These are phyloP conservation scores for Drosophila acutilabella DNA, from an alignment of 2,888 invertebrate genomes.

Conservation along the genomic window DNA sequence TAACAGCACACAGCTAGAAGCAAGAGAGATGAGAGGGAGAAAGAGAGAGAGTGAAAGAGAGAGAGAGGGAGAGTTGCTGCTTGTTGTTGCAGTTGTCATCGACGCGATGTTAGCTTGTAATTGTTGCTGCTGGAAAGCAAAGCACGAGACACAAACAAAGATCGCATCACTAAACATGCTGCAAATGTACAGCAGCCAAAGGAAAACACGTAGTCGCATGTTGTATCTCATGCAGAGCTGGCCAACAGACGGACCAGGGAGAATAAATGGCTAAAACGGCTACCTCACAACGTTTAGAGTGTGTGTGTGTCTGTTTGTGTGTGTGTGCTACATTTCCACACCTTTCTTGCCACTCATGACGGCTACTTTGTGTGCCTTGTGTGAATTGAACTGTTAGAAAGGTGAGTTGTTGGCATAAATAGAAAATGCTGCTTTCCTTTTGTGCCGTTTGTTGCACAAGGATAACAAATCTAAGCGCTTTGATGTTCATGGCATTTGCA, in stretches of 20 bases:
- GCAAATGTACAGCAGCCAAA: slow-evolving; percentile 68
- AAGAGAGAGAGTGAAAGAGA: background rate
- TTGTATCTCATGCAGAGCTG: slow-evolving; percentile 55
- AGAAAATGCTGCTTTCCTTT: slow-evolving; percentile 23
- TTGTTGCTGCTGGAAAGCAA: slow-evolving; percentile 63
- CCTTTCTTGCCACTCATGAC: slow-evolving; percentile 44
- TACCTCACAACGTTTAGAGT: slow-evolving; percentile 66
- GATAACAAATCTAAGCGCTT: slow-evolving; percentile 30
- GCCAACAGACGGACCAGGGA: slow-evolving; percentile 21
- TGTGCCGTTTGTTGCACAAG: slow-evolving; percentile 7
- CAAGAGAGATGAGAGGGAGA: slow-evolving; percentile 3
- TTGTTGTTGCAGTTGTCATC: slow-evolving; percentile 39
- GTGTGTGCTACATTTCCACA: slow-evolving; percentile 38
- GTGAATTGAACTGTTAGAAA: slow-evolving; percentile 36
- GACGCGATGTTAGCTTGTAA: slow-evolving; percentile 37
- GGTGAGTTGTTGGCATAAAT: slow-evolving; percentile 26
- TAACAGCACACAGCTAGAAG: slow-evolving; percentile 49
- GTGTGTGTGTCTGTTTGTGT: slow-evolving; percentile 23
- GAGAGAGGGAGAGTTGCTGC: slow-evolving; percentile 27
- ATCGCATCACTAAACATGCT: slow-evolving; percentile 79
- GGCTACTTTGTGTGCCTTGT: slow-evolving; percentile 54
- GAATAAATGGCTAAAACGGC: slow-evolving; percentile 39
- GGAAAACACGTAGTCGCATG: slow-evolving; percentile 73
- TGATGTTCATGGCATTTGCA: slow-evolving; percentile 56
- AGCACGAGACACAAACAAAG: slow-evolving; percentile 79